Evolutionary conservation across 2,797 vertebrate species (phyloP).

Genomic region (Catostomus latipinnis): DNA sequence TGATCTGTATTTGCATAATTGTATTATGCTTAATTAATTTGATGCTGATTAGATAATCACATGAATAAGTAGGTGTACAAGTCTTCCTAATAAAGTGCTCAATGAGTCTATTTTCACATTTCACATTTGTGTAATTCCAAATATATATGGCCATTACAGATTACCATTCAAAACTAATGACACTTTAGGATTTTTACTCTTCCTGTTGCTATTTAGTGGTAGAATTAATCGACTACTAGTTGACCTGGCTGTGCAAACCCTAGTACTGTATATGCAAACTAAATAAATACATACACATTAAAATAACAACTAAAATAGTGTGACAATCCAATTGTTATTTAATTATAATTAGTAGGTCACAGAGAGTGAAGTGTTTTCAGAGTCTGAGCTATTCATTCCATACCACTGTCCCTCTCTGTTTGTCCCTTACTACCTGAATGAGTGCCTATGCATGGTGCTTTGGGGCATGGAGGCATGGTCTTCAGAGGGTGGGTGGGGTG

Average conservation of each 20-base stretch:
- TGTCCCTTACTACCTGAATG: slow-evolving; percentile 62
- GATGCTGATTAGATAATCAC: too few relatives aligned
- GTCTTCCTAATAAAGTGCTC: too few relatives aligned
- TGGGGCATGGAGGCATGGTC: slow-evolving; percentile 53
- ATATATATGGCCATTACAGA: not conserved
- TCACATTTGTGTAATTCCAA: not conserved
- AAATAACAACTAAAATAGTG: not conserved
- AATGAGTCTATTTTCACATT: too few relatives aligned
- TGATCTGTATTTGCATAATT: too few relatives aligned
- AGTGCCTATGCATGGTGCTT: slow-evolving; percentile 57
- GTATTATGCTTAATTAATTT: too few relatives aligned
- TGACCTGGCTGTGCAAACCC: slow-evolving; percentile 7
- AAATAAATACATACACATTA: not conserved
- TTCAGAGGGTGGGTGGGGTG: slow-evolving; percentile 14
- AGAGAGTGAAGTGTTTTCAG: slow-evolving; percentile 57
- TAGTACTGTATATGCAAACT: not conserved
- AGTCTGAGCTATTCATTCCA: slow-evolving; percentile 50
- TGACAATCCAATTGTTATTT: not conserved
- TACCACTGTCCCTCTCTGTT: slow-evolving; percentile 38
- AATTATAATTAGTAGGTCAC: slow-evolving; percentile 49
- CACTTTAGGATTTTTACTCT: too few relatives aligned
- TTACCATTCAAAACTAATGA: too few relatives aligned
- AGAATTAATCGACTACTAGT: not conserved
- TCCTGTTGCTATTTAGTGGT: too few relatives aligned
- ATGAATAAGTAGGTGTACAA: too few relatives aligned